These are phyloP conservation scores for Lissonota sp. DNA, from an alignment of 2,888 invertebrate species.

Conservation along the genomic window DNA sequence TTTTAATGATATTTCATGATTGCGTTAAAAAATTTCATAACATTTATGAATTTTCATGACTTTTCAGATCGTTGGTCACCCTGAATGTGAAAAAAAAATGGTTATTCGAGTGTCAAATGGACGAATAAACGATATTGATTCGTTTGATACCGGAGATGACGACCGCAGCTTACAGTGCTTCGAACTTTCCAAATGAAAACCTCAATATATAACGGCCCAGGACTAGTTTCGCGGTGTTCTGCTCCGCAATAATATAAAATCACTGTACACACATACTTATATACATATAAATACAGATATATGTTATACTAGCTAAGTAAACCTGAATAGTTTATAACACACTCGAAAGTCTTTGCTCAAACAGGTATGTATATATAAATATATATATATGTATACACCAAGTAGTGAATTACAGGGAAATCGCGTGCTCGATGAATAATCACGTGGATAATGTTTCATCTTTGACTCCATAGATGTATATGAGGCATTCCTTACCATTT, in stretches of 20 bases:
- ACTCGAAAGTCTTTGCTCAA: slow-evolving; percentile 23
- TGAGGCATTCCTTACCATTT: too few species aligned
- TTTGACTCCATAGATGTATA: background rate
- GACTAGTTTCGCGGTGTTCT: slow-evolving; percentile 25
- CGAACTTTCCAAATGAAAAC: slow-evolving; percentile 60
- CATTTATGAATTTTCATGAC: too few species aligned
- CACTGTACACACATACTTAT: too few species aligned
- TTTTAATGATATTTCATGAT: too few species aligned
- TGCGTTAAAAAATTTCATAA: too few species aligned
- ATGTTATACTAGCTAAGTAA: background rate
- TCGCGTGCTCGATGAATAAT: slow-evolving; percentile 57
- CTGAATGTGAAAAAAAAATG: background rate
- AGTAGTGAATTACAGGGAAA: slow-evolving; percentile 56
- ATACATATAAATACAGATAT: slow-evolving; percentile 4
- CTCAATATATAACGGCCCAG: slow-evolving; percentile 12
- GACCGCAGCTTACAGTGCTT: slow-evolving; percentile 44
- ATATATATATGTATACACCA: slow-evolving; percentile 1
- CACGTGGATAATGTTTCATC: slow-evolving; percentile 53
- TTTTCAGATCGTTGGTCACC: too few species aligned
- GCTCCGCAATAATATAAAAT: slow-evolving; percentile 43
- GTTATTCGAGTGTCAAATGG: background rate
- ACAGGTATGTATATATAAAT: slow-evolving; percentile 13
- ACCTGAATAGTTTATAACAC: slow-evolving; percentile 10
- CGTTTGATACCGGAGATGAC: slow-evolving; percentile 33
- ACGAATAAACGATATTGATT: slow-evolving; percentile 33